A percentile compares a stretch with the other conserved stretches of the same genome.
These are phyloP conservation scores for Podargus strigoides DNA, from an alignment of 2,797 vertebrate genomes.

Conservation along the genomic window DNA sequence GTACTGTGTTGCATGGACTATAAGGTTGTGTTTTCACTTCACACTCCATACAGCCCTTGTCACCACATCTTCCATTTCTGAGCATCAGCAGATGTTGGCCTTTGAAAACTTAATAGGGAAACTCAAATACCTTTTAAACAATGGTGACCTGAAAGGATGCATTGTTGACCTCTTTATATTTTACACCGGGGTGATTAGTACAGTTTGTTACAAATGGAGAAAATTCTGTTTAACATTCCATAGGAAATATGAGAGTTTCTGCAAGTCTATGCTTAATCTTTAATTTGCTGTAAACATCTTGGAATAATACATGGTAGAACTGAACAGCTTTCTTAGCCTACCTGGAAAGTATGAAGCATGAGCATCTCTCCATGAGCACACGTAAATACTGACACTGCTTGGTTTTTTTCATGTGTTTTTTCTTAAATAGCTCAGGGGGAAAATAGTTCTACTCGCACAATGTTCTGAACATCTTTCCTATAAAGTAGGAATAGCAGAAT, in stretches of 20 bases:
- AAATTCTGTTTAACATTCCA: neutral
- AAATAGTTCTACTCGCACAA: neutral
- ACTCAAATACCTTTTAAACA: constrained; percentile 54
- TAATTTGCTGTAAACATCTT: neutral
- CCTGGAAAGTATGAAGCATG: neutral
- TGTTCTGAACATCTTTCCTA: neutral
- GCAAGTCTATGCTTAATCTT: neutral
- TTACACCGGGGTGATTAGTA: neutral
- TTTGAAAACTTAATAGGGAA: constrained; percentile 76
- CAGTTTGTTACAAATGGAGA: neutral
- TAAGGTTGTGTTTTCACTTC: constrained; percentile 70
- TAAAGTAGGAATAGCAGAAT: neutral
- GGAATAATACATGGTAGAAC: neutral
- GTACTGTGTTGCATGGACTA: constrained; percentile 76
- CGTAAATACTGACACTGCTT: constrained; percentile 7
- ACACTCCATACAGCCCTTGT: constrained; percentile 66
- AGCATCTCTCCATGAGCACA: neutral
- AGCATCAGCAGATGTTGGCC: constrained; percentile 84
- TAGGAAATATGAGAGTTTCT: neutral
- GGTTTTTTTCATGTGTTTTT: neutral
- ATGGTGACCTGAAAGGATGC: constrained; percentile 76
- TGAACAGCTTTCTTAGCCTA: neutral
- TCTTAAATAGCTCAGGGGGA: neutral
- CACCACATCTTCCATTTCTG: constrained; percentile 74
- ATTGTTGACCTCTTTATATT: constrained; percentile 62